phyloP scores from a whole-genome alignment of 2,113 vertebrate genomes.

The Pangasianodon hypophthalmus region DNA sequence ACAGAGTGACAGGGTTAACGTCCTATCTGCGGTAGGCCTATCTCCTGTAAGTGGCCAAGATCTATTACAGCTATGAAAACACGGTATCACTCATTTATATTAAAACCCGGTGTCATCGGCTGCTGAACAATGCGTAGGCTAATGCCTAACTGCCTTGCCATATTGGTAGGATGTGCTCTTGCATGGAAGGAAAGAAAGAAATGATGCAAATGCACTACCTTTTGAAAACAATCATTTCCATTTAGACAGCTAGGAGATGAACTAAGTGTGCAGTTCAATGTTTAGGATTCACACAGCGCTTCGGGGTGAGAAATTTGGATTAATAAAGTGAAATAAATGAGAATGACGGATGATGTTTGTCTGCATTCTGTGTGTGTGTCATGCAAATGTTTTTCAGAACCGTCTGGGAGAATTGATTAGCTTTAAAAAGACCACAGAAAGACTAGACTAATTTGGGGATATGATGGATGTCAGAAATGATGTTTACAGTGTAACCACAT shows the following conservation, averaged over 20 bases:
- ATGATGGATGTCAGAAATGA: slow-evolving; percentile 13
- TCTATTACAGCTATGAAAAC: slow-evolving; percentile 64
- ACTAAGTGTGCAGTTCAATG: background rate
- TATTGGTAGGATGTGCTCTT: slow-evolving; percentile 28
- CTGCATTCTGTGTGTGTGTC: background rate
- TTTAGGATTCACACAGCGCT: slow-evolving; percentile 14
- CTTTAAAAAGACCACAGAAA: slow-evolving; percentile 17
- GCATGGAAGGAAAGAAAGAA: background rate
- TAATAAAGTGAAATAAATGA: slow-evolving; percentile 26
- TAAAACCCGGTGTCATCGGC: slow-evolving; percentile 61
- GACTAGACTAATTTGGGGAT: background rate
- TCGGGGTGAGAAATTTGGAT: background rate
- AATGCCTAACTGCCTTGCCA: background rate
- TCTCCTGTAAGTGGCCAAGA: slow-evolving; percentile 58
- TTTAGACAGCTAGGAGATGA: background rate
- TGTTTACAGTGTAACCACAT: background rate
- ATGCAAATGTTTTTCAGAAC: slow-evolving; percentile 15
- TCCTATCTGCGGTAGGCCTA: slow-evolving; percentile 57
- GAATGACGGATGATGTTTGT: slow-evolving; percentile 19
- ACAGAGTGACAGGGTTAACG: slow-evolving; percentile 56
- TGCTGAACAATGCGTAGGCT: slow-evolving; percentile 57
- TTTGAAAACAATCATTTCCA: slow-evolving; percentile 13
- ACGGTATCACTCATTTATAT: slow-evolving; percentile 65
- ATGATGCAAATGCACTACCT: background rate
- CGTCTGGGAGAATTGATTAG: background rate